Evolutionary conservation across 2,113 vertebrate genomes (phyloP).

Genomic region (Lycaon pictus): DNA sequence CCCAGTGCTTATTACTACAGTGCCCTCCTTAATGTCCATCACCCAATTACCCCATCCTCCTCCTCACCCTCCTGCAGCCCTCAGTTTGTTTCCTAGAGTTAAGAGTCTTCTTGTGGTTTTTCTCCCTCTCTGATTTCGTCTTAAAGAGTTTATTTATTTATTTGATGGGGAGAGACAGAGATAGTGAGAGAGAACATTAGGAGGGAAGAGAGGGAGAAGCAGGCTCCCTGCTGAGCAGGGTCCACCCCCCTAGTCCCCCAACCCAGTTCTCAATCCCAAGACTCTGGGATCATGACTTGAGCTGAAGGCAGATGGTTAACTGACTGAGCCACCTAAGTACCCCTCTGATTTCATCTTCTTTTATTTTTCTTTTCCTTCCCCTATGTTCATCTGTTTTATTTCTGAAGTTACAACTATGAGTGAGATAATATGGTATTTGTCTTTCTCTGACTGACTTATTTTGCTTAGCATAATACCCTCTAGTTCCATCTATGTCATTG

Average conservation of each 20-base stretch:
- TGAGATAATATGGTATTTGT: background rate
- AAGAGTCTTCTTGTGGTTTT: background rate
- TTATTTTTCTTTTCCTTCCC: background rate
- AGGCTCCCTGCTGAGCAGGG: too few relatives aligned
- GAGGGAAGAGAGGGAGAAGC: too few relatives aligned
- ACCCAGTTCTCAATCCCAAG: too few relatives aligned
- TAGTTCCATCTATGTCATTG: background rate
- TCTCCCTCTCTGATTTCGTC: background rate
- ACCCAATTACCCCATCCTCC: background rate
- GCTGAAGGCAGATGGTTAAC: too few relatives aligned
- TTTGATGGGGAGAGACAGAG: too few relatives aligned
- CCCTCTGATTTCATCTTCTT: background rate
- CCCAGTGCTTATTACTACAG: background rate
- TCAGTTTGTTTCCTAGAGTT: background rate
- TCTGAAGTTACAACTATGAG: background rate
- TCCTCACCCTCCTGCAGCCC: background rate
- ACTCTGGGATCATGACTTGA: too few relatives aligned
- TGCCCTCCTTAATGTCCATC: background rate
- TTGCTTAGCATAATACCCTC: background rate
- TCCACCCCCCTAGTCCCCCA: too few relatives aligned
- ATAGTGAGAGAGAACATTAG: too few relatives aligned
- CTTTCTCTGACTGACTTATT: background rate
- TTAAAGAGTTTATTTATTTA: background rate
- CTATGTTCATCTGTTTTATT: background rate
- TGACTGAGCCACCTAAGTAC: too few relatives aligned